Evolutionary conservation across 1,140 invertebrate species (phyloP), one percentile per base, ranked within the genome.

Genomic region (Lepidurus couesii): DNA sequence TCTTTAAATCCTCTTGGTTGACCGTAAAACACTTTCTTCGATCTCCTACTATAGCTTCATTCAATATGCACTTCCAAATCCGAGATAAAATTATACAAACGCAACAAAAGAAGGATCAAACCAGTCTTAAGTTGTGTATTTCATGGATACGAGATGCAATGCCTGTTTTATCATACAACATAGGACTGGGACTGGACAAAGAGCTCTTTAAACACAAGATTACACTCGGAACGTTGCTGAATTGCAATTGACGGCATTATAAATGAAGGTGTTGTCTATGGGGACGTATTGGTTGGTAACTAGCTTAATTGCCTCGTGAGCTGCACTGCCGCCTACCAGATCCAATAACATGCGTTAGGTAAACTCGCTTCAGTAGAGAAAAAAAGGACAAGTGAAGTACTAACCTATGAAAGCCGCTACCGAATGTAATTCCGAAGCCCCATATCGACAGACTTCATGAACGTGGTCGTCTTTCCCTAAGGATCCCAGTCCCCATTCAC

Each of bases 261-360:
- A 98, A 81, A 99, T 92, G 85, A 97, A 95, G 1, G 94, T 96
- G 86, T 98, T 98, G 85, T 98, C 91, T 53, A 99, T 88, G 11
- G 97, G 97, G 83, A 96, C 93, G 85, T 98, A 99, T 86, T 99
- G 98, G 82, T 91, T 90, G 1, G 98, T 99, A 74, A 98, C 90
- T n/a, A 99, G 87, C 88, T 99, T 99, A 78, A 99, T 98, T 4
- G 91, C 90, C 88, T 99, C 98, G 82, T 99, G 98, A 13, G 97
- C 96, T 53, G 92, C 92, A 84, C 95, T 92, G 2, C 97, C 98
- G 81, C 93, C 91, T 89, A 80, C 13, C 26, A 85, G 84, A 78
- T n/a, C 79, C 80, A 10, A n/a, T 16, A 16, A 16, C 6, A 76
- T 7, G 44, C 8, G 44, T 24, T 76, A 16, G 42, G 8, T 44